Evolutionary conservation across 2,888 invertebrate species (phyloP).

Genomic region (Ramazzottius varieornatus): DNA sequence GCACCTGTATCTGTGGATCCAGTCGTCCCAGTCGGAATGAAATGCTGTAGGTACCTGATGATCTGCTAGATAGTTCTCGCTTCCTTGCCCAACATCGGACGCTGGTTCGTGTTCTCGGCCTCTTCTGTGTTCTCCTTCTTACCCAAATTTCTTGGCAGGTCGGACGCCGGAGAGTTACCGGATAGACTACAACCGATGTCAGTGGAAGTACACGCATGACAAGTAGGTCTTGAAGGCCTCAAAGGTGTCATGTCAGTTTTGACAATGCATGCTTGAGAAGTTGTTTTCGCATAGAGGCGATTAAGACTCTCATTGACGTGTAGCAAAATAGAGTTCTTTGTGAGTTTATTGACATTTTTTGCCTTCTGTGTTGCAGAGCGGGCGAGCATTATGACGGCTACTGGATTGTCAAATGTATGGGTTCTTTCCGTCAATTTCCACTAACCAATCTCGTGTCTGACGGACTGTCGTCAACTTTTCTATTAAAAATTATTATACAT

Average conservation of each 20-base stretch:
- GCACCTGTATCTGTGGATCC: not conserved
- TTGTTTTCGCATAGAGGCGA: not conserved
- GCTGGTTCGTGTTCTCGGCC: no score
- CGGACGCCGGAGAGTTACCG: not conserved
- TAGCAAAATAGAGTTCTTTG: not conserved
- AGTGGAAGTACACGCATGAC: slow-evolving; percentile 1
- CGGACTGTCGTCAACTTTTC: no score
- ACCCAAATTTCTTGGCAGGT: no score
- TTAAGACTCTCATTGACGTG: not conserved
- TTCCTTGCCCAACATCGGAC: no score
- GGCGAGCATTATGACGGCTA: slow-evolving; percentile 2
- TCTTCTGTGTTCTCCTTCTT: no score
- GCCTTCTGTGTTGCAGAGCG: not conserved
- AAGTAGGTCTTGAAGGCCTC: not conserved
- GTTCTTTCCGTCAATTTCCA: no score
- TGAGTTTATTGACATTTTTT: not conserved
- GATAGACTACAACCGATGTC: not conserved
- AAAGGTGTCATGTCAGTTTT: no score
- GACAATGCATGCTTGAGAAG: no score
- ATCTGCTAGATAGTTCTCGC: no score
- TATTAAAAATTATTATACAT: no score
- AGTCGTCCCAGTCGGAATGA: not conserved
- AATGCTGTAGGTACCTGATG: slow-evolving; percentile 3
- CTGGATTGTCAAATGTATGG: slow-evolving; percentile 1
- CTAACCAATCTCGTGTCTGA: no score